These are phyloP conservation scores for Pseudopipra pipra DNA, from an alignment of 2,113 vertebrate genomes.

Conservation along the genomic window DNA sequence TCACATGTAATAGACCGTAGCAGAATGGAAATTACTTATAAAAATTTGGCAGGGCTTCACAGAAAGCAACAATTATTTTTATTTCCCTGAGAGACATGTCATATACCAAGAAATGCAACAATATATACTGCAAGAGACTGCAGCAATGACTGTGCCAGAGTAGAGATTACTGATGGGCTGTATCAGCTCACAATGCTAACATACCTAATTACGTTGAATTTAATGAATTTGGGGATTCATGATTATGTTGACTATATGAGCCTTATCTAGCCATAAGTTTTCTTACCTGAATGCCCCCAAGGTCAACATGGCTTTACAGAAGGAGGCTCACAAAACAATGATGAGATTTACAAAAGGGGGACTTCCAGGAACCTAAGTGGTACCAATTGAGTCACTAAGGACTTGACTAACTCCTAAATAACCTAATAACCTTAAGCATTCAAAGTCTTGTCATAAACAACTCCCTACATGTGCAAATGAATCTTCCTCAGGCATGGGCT, in stretches of 20 bases:
- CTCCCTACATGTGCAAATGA: background rate
- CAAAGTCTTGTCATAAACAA: background rate
- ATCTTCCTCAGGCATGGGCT: background rate
- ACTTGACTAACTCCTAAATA: background rate
- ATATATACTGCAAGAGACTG: background rate
- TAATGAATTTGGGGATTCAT: background rate
- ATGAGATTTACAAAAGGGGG: background rate
- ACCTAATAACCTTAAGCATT: background rate
- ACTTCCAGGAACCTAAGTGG: background rate
- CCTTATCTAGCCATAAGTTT: background rate
- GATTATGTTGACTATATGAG: background rate
- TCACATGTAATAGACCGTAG: background rate
- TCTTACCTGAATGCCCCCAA: background rate
- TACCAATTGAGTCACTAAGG: background rate
- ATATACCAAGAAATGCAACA: background rate
- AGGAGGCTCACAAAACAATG: background rate
- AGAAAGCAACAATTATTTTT: constrained; percentile 19
- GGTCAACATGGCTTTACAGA: background rate
- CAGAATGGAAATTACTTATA: constrained; percentile 30
- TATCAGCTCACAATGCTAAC: background rate
- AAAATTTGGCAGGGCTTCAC: constrained; percentile 1
- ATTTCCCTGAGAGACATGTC: background rate
- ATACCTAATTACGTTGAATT: background rate
- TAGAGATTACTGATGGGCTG: background rate
- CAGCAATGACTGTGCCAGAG: background rate